Conservation (phyloP, 2,888 invertebrate species). For the Autographa gamma region DNA sequence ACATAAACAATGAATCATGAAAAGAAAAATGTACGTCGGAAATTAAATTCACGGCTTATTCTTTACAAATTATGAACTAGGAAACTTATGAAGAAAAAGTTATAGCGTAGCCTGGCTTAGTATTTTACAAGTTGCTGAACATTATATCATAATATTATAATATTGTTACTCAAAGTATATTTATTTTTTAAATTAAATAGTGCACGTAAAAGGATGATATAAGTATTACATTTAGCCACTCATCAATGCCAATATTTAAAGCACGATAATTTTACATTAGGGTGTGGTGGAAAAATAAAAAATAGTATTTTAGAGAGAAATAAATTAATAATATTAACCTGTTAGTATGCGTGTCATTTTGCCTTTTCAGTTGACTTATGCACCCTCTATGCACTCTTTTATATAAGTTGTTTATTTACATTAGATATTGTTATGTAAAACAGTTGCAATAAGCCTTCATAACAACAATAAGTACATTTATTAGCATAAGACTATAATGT, state of each 20-base stretch:
- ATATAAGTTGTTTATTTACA: conserved; percentile 28
- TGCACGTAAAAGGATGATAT: no score
- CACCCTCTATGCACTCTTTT: conserved; percentile 15
- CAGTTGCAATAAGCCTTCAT: background rate
- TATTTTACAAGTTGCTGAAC: background rate
- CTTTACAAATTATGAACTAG: background rate
- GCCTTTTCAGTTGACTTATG: background rate
- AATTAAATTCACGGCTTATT: background rate
- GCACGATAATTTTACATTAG: no score
- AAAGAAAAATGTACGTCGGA: background rate
- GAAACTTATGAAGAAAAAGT: background rate
- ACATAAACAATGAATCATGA: no score
- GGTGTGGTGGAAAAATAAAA: no score
- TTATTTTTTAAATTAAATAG: no score
- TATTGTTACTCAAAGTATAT: no score
- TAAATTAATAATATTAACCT: conserved; percentile 19
- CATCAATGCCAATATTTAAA: no score
- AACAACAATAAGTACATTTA: background rate
- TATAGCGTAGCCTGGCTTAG: background rate
- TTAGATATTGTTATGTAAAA: conserved; percentile 13
- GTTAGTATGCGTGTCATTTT: conserved; percentile 28
- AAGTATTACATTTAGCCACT: no score
- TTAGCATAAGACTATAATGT: background rate
- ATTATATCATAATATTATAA: no score
- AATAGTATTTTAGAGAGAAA: background rate